Conservation (phyloP, 1,140 invertebrate species). For the Hesperophylax magnus region DNA sequence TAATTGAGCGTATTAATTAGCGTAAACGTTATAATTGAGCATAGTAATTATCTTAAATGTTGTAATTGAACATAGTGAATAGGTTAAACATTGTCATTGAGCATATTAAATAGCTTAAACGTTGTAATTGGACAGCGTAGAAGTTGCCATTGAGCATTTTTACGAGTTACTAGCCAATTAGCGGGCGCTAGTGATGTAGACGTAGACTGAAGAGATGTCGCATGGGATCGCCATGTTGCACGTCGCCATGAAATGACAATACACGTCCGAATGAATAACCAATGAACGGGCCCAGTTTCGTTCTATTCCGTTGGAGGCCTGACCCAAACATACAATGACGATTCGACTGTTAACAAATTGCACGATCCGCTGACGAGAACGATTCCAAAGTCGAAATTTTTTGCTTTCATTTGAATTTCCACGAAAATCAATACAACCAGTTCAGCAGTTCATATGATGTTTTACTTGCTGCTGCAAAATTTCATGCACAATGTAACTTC, state of each 20-base stretch:
- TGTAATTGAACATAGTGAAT: no score
- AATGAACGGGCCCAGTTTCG: conserved; percentile 1
- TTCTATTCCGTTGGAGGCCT: neutral
- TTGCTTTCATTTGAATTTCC: neutral
- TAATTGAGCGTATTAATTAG: no score
- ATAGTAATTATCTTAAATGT: no score
- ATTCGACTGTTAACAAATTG: conserved; percentile 31
- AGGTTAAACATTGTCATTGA: no score
- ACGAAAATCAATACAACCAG: neutral
- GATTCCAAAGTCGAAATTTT: conserved; percentile 17
- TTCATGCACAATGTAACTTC: neutral
- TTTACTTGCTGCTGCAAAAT: neutral
- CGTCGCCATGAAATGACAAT: conserved; percentile 9
- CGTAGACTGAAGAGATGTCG: no score
- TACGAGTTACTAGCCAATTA: neutral
- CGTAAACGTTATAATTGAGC: no score
- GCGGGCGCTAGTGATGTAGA: neutral
- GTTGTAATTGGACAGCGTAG: neutral
- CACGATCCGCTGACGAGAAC: conserved; percentile 19
- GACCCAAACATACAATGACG: conserved; percentile 14
- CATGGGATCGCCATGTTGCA: neutral
- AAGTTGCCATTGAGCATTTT: neutral
- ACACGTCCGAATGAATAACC: conserved; percentile 26
- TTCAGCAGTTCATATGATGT: neutral
- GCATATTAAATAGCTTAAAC: no score